Evolutionary conservation across 2,888 invertebrate genomes (phyloP).

Genomic region (Strigamia maritima): DNA sequence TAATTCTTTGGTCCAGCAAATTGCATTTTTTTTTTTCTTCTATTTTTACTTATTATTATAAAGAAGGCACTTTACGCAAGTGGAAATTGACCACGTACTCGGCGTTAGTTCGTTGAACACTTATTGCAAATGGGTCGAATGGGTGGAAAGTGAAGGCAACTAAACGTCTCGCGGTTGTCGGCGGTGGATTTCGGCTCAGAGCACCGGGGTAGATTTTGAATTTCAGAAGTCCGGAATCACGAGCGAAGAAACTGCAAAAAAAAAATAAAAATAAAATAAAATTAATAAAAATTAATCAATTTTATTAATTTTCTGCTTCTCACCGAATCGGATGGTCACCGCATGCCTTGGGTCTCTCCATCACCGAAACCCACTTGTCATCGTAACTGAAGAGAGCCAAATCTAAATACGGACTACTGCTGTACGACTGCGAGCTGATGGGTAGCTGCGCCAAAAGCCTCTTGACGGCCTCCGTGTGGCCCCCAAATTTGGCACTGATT

Average conservation of each 20-base stretch:
- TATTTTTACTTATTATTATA: no score
- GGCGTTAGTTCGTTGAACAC: constrained; percentile 86
- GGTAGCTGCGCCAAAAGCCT: constrained; percentile 85
- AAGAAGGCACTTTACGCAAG: constrained; percentile 61
- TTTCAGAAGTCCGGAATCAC: constrained; percentile 72
- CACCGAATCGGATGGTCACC: constrained; percentile 88
- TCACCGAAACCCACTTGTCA: constrained; percentile 90
- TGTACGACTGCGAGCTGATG: constrained; percentile 90
- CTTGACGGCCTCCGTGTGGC: constrained; percentile 81
- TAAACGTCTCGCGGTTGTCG: constrained; percentile 66
- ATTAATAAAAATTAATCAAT: background rate
- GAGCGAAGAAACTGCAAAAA: constrained; percentile 72
- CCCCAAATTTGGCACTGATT: constrained; percentile 84
- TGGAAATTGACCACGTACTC: constrained; percentile 96
- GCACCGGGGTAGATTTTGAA: constrained; percentile 71
- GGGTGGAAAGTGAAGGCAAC: constrained; percentile 97
- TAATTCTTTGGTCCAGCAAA: constrained; percentile 7
- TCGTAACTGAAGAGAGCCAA: constrained; percentile 88
- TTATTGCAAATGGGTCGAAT: constrained; percentile 91
- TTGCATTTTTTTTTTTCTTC: background rate
- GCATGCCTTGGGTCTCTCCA: constrained; percentile 91
- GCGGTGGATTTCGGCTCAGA: constrained; percentile 59
- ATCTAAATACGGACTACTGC: constrained; percentile 89
- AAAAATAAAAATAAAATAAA: background rate
- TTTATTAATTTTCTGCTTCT: constrained; percentile 37